These are phyloP conservation scores for human (Homo sapiens) DNA, from an alignment of 2,113 vertebrate genomes.

Conservation along the genomic window GRCh38 chr3:168907001-168907500, in stretches of 20 bases:
- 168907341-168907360: slow-evolving; percentile 12
- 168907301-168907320: neutral
- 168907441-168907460: neutral
- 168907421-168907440: rapidly evolving
- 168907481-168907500: neutral
- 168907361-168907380: neutral
- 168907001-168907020: slow-evolving; percentile 30
- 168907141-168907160: neutral
- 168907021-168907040: neutral
- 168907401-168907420: neutral
- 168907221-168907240: too few species aligned
- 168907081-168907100: neutral
- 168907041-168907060: neutral
- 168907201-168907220: neutral
- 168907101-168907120: neutral
- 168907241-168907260: too few species aligned
- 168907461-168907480: neutral
- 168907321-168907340: neutral
- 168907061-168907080: neutral
- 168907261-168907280: neutral
- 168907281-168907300: neutral
- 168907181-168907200: neutral
- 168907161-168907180: neutral
- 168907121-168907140: neutral
- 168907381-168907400: neutral